Evolutionary conservation across 2,888 invertebrate genomes (phyloP).

Genomic region (Lysandra coridon): DNA sequence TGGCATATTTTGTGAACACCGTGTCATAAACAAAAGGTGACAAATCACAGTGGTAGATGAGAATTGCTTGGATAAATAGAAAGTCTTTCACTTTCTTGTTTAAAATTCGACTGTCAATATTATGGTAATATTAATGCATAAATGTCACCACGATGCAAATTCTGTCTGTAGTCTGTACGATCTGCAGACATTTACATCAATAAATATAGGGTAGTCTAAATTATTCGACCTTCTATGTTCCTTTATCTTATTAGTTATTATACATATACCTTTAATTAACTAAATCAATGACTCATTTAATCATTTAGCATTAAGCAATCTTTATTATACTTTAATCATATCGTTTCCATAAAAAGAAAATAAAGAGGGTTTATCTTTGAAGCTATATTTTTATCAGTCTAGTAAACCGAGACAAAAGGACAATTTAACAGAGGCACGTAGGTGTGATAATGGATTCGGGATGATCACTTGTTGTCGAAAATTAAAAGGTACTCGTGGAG

Average conservation of each 20-base stretch:
- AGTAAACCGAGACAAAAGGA: not conserved
- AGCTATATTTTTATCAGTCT: not conserved
- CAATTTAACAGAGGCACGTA: not conserved
- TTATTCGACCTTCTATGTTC: not conserved
- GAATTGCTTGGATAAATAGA: not conserved
- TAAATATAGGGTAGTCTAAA: not conserved
- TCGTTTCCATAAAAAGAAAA: not conserved
- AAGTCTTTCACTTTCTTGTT: not conserved
- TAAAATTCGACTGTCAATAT: not conserved
- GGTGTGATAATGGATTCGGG: not conserved
- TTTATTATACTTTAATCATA: too few species aligned
- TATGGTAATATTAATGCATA: not conserved
- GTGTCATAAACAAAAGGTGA: not conserved
- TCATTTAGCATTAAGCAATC: too few species aligned
- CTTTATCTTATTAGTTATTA: too few species aligned
- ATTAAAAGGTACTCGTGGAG: conserved; percentile 40
- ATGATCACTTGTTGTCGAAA: conserved; percentile 34
- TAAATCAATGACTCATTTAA: too few species aligned
- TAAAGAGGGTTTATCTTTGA: too few species aligned
- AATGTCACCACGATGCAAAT: not conserved
- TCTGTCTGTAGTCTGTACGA: not conserved
- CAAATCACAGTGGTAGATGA: not conserved
- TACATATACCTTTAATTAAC: too few species aligned
- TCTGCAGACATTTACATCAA: not conserved
- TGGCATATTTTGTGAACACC: too few species aligned